These are phyloP conservation scores for Brachirus orientalis DNA, from an alignment of 2,113 vertebrate species.

Conservation along the genomic window DNA sequence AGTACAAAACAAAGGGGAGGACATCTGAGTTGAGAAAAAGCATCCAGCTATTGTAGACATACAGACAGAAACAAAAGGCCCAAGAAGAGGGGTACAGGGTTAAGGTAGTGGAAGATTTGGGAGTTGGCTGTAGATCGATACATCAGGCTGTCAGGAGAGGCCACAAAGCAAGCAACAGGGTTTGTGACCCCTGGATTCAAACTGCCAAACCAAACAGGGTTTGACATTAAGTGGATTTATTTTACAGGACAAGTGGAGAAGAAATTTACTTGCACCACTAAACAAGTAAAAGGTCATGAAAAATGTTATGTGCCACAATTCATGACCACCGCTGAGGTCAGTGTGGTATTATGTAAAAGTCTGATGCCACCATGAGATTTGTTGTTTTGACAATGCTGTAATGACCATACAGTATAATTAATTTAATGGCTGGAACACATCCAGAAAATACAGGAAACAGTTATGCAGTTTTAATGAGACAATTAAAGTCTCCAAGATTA, in stretches of 20 bases:
- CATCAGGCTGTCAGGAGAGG: constrained; percentile 60
- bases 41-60: constrained; percentile 34
- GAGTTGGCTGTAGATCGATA: constrained; percentile 56
- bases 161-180: constrained; percentile 55
- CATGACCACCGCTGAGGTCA: no score
- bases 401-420: no score
- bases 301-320: neutral
- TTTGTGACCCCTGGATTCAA: constrained; percentile 60
- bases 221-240: neutral
- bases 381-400: no score
- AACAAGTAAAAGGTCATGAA: neutral
- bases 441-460: no score
- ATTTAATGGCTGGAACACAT: no score
- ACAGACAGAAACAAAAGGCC: no score
- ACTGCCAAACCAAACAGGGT: constrained; percentile 40
- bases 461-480: no score
- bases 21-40: constrained; percentile 43
- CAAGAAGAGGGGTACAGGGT: no score
- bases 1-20: constrained; percentile 41
- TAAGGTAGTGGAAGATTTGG: constrained; percentile 39
- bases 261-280: neutral
- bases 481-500: no score
- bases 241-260: neutral
- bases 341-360: no score
- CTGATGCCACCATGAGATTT: no score